Base-by-base conservation (phyloP, 2,888 invertebrate species). In the Euclidia mi region DNA sequence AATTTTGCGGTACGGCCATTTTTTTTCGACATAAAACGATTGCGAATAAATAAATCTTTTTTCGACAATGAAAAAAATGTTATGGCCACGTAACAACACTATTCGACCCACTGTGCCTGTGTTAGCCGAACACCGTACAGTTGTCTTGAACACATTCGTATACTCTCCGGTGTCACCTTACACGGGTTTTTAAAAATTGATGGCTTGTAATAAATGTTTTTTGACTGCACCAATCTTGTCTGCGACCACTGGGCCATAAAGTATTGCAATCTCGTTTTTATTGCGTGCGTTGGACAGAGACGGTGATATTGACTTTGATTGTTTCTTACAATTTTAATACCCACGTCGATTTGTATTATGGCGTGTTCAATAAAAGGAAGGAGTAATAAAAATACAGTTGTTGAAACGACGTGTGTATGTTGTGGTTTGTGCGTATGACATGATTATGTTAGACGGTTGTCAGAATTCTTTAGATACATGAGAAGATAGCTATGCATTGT, bases 171-270 rank as follows among this genome's bases (percentile, higher is more conserved):
- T 92, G 91, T 93, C 91, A 79, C 31, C 84, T 92, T 92, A 93
- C 93, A 92, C 73, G 87, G 73, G 79, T 87, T 87, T 87, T 88
- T 80, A 86, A 90, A 90, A 92, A 85, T 91, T 92, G 92, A 92
- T 90, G 88, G 90, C 76, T 73, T 81, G 90, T 92, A 88, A 91
- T 90, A 91, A 92, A 93, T 90, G 89, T 85, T 87, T 84, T 90
- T 90, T 88, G 90, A 79, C 87, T 86, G 84, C 83, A 84, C 75
- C 84, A 81, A 81, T 85, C 84, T 82, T 81, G 82, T 82, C 79
- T 81, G 69, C 70, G 71, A 77, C 72, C 89, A 88, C 78, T 82
- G 82, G 77, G 76, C 81, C 74, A 79, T 84, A 80, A 87, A 82
- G 75, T 78, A 78, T 78, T 72, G 76, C 76, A 76, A 76, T 73